Evolutionary conservation across 2,113 vertebrate genomes (phyloP).

Genomic region (Zosterops japonicus): DNA sequence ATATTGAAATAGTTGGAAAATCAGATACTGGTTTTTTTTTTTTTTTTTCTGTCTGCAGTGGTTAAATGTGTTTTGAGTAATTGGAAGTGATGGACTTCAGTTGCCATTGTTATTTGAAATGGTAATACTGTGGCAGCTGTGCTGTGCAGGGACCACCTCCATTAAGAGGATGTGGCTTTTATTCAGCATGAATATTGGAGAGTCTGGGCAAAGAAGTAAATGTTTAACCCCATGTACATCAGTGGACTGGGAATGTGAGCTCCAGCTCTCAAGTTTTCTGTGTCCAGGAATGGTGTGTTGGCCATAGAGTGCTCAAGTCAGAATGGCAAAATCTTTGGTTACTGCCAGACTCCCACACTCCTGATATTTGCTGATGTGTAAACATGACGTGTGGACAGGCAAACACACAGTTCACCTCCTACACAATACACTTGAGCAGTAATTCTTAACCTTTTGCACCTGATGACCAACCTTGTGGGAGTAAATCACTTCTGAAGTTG

Average conservation of each 20-base stretch:
- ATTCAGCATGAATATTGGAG: background rate
- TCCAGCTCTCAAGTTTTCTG: background rate
- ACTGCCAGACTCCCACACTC: background rate
- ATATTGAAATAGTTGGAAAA: background rate
- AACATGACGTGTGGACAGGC: rapidly evolving
- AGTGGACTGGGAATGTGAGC: background rate
- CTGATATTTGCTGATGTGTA: rapidly evolving
- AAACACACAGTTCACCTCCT: background rate
- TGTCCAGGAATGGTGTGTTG: background rate
- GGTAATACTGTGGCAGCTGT: background rate
- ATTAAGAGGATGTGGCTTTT: background rate
- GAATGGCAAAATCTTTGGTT: background rate
- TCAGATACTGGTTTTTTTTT: background rate
- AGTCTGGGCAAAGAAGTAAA: background rate
- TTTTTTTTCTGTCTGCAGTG: background rate
- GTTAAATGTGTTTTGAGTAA: background rate
- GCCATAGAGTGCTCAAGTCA: background rate
- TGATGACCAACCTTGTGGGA: background rate
- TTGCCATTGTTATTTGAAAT: background rate
- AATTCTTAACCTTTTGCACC: background rate
- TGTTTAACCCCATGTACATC: background rate
- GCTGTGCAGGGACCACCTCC: background rate
- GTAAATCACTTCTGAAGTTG: background rate
- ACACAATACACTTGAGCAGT: background rate
- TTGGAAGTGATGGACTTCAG: background rate